Base-by-base conservation (phyloP, 1,140 invertebrate genomes). In the Vanessa atalanta region DNA sequence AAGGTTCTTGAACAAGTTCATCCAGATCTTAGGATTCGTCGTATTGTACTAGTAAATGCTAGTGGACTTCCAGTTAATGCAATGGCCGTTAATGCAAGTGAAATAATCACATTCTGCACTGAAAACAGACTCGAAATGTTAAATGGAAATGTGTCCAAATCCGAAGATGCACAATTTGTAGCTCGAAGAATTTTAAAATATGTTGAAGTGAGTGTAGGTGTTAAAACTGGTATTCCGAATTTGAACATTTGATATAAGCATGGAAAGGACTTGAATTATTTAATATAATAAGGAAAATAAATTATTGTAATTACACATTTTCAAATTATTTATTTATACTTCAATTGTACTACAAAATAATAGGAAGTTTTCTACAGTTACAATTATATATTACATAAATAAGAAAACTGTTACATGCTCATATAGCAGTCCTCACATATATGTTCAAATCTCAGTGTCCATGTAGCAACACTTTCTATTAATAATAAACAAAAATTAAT, bases 261-360 rank as follows among this genome's bases (percentile, higher is more conserved):
- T n/a, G 2, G n/a, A 6, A 53, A 53, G 50, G n/a, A 53, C 14
- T 53, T 53, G 7, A 16, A 55, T 63, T 8, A 43, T 43, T 31
- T 43, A 43, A 43, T 43, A 4, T 31, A 31, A 31, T 43, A 15
- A 57, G 2, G 47, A 65, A 69, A 79, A 69, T 60, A 82, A 77
- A 75, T 77, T 71, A 70, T 37, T 47, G 57, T 55, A 47, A 68
- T 72, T 78, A 85, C 83, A 87, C 82, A 84, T 90, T 90, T 92
- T 75, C 80, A 77, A 88, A 82, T 89, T 74, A 87, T 91, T 92
- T 92, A 91, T 89, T 70, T 89, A 91, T 90, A 88, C 82, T 89
- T 89, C 85, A 85, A 92, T 92, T 92, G 89, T 92, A 92, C 90
- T 92, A 92, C 90, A 92, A 92, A 92, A 92, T 92, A 92, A 92